Percentiles rank a stretch among this genome's conserved stretches.
Evolutionary conservation across 1,140 invertebrate genomes (phyloP).

Genomic region (Pollicipes pollicipes): DNA sequence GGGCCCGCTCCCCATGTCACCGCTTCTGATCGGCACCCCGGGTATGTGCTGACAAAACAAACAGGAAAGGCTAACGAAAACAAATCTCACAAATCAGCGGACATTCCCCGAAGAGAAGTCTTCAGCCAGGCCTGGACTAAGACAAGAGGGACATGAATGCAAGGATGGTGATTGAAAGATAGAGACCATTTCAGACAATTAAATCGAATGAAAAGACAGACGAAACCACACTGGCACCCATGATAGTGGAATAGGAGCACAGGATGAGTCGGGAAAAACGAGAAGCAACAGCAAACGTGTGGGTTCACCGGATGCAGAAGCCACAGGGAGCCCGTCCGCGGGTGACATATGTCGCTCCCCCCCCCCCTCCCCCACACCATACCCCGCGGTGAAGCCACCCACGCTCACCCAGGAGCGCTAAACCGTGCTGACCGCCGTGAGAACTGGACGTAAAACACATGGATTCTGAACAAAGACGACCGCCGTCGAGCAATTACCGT

Average conservation of each 20-base stretch:
- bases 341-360: neutral
- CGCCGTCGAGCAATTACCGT: neutral
- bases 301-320: slow-evolving; percentile 22
- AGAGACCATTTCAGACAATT: no score
- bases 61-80: neutral
- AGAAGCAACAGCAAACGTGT: no score
- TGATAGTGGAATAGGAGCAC: no score
- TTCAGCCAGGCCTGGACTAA: no score
- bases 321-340: neutral
- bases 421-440: neutral
- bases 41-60: neutral
- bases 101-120: no score
- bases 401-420: slow-evolving; percentile 5
- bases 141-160: no score
- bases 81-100: slow-evolving; percentile 19
- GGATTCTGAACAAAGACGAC: neutral
- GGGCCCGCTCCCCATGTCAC: slow-evolving; percentile 16
- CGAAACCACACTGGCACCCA: no score
- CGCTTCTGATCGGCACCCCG: neutral
- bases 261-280: no score
- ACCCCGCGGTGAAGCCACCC: slow-evolving; percentile 17
- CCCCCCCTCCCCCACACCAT: no score
- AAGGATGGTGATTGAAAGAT: no score
- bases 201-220: no score
- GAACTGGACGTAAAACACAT: neutral